phyloP scores from a whole-genome alignment of 2,888 invertebrate genomes.

The Acrocera orbiculus region DNA sequence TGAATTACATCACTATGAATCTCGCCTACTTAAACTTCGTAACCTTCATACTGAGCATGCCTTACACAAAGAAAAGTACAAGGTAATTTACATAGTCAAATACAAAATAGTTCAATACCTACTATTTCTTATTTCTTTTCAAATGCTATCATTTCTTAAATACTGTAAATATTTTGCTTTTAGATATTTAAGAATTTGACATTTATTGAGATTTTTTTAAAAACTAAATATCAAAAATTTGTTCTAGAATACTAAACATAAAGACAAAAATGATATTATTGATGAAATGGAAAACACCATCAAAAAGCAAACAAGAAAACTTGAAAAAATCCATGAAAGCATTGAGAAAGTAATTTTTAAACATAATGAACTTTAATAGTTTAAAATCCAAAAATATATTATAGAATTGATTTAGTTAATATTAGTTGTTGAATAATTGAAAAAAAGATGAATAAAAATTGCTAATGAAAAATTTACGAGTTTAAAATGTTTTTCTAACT shows the following conservation, averaged over 20 bases:
- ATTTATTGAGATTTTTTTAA: no score
- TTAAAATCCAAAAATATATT: no score
- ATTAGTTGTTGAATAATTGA: no score
- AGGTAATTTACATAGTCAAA: constrained; percentile 25
- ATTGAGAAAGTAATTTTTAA: constrained; percentile 61
- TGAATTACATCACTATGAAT: constrained; percentile 65
- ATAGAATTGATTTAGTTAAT: no score
- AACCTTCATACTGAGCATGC: constrained; percentile 69
- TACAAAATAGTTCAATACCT: neutral
- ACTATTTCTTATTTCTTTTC: neutral
- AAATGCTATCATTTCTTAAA: neutral
- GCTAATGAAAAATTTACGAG: no score
- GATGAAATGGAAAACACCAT: constrained; percentile 55
- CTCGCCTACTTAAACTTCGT: constrained; percentile 62
- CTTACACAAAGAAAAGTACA: constrained; percentile 47
- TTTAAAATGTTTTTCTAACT: no score
- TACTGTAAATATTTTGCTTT: constrained; percentile 1
- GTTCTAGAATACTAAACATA: constrained; percentile 36
- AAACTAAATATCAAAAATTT: no score
- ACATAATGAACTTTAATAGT: constrained; percentile 60
- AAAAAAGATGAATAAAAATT: no score
- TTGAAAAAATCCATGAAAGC: constrained; percentile 68
- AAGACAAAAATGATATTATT: constrained; percentile 44
- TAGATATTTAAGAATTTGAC: no score
- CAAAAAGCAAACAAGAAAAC: constrained; percentile 67